These are phyloP conservation scores for Orchestia grillus DNA, from an alignment of 1,140 invertebrate species.

Conservation along the genomic window DNA sequence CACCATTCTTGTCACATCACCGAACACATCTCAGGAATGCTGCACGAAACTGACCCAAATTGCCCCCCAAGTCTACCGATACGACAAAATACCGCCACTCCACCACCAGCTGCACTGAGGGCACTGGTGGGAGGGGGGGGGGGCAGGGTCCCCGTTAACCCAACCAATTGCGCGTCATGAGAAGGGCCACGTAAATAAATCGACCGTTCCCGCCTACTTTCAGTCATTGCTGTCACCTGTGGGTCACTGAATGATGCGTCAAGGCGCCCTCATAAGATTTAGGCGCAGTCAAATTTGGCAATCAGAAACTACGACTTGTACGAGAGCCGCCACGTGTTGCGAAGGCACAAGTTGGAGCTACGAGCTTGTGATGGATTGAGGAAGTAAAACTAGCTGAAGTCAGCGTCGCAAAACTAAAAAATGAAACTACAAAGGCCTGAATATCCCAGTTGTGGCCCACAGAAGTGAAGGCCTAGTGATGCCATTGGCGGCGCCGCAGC, in stretches of 20 bases:
- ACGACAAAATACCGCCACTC: too few species aligned
- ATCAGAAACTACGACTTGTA: background rate
- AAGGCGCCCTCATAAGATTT: background rate
- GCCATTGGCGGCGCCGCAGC: background rate
- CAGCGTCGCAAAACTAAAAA: background rate
- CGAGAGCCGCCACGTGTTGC: background rate
- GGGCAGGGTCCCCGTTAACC: too few species aligned
- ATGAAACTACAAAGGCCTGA: background rate
- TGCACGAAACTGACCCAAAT: too few species aligned
- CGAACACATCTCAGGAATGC: too few species aligned
- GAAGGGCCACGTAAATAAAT: too few species aligned
- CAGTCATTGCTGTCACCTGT: background rate
- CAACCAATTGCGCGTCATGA: too few species aligned
- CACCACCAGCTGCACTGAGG: too few species aligned
- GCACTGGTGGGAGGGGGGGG: too few species aligned
- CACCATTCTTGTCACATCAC: too few species aligned
- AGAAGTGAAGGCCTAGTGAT: background rate
- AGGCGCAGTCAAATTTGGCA: background rate
- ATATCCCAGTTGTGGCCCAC: background rate
- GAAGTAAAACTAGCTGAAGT: background rate
- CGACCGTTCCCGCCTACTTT: background rate
- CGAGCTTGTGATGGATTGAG: background rate
- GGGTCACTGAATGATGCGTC: background rate
- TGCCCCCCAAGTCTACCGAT: too few species aligned
- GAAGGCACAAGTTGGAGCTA: background rate